Base-by-base conservation (phyloP, 1,140 invertebrate species). In the Planococcus citri region DNA sequence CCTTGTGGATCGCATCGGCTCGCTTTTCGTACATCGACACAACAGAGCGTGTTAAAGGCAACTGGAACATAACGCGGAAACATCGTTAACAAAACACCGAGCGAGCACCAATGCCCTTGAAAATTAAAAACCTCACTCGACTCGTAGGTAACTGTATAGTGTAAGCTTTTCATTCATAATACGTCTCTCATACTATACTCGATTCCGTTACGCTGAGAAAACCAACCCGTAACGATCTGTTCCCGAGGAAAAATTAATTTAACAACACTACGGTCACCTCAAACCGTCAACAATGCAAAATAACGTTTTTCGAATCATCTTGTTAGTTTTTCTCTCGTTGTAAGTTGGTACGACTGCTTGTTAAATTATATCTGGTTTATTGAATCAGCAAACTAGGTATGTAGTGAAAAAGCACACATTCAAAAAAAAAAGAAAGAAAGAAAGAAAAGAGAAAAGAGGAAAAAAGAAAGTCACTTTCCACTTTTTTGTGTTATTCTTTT, bases 321-420 rank as follows among this genome's bases (percentile, higher is more conserved):
- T 64, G 60, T 64, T 64, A 64, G 25, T 64, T 64, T 27, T 64
- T 25, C 25, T 4, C 10, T 64, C 20, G 60, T 64, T 64, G 25
- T 24, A 64, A 25, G 60, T 64, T 64, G 60, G 60, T 64, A 64
- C 22, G 25, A 64, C 60, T 64, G 60, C 60, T 64, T 64, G 60
- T 64, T 64, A 64, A 64, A 64, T 64, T 64, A 64, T 64, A 64
- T 64, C 60, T 64, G 60, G 60, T 64, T 64, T 64, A 64, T 64
- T 64, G 60, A 64, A 64, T 64, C 60, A 64, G 60, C 60, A 64
- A 64, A 64, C 60, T 64, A 64, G 60, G 21, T 64, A 64, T 27
- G 60, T 64, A 64, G 22, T 64, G 60, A 27, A 64, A 64, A 64
- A 51, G 41, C 41, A 64, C 60, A 27, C 60, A 64, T 64, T 64